These are phyloP conservation scores for Eucera pruinosa DNA, from an alignment of 2,888 invertebrate species.

Conservation along the genomic window DNA sequence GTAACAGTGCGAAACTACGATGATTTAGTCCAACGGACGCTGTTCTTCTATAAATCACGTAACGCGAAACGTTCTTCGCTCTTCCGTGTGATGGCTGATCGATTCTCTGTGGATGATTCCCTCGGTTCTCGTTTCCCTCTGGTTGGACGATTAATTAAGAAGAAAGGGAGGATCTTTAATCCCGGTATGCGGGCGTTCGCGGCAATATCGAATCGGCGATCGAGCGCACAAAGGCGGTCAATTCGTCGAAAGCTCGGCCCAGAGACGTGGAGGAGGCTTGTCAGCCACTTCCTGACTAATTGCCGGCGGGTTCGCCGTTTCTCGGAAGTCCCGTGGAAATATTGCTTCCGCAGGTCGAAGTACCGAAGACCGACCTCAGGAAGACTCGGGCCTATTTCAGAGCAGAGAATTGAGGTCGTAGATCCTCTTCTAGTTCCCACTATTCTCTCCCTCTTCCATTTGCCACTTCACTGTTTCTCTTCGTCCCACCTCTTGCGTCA, in stretches of 20 bases:
- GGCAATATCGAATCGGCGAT: conserved; percentile 57
- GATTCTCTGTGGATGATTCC: conserved; percentile 3
- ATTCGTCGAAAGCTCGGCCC: conserved; percentile 67
- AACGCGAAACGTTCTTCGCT: neutral
- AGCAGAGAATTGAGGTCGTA: conserved; percentile 63
- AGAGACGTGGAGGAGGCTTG: conserved; percentile 72
- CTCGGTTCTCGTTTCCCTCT: neutral
- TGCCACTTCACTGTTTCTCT: conserved; percentile 3
- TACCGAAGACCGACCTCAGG: conserved; percentile 64
- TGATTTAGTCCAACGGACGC: conserved; percentile 37
- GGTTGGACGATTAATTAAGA: conserved; percentile 50
- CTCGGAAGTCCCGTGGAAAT: conserved; percentile 76
- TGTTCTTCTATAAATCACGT: conserved; percentile 33
- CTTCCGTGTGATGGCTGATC: conserved; percentile 16
- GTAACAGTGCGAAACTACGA: conserved; percentile 38
- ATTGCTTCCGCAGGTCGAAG: conserved; percentile 75
- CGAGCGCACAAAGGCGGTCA: conserved; percentile 63
- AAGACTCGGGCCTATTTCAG: conserved; percentile 67
- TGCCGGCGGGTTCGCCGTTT: conserved; percentile 73
- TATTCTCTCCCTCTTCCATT: conserved; percentile 7
- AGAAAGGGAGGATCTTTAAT: conserved; percentile 56
- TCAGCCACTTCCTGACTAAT: conserved; percentile 79
- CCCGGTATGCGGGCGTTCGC: conserved; percentile 52
- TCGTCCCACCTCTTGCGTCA: neutral
- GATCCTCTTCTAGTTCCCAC: conserved; percentile 57